Evolutionary conservation across 2,113 vertebrate species (phyloP).

Genomic region (Scartelaos histophorus): DNA sequence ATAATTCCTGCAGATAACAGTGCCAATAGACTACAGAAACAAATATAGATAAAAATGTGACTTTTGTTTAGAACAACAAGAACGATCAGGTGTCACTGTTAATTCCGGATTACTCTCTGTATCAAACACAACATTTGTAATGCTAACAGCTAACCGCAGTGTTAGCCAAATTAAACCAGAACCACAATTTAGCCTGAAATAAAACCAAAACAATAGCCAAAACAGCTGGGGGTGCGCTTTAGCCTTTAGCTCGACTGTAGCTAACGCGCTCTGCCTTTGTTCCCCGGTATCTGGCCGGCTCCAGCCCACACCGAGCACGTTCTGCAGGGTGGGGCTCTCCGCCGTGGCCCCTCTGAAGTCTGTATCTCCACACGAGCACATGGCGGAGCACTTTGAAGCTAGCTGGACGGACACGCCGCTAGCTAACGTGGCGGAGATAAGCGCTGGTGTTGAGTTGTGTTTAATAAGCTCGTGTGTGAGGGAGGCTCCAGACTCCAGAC

Average conservation of each 20-base stretch:
- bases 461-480: constrained; percentile 79
- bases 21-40: too few relatives aligned
- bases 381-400: constrained; percentile 86
- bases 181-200: constrained; percentile 23
- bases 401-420: constrained; percentile 68
- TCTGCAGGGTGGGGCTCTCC: constrained; percentile 16
- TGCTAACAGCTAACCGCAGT: constrained; percentile 11
- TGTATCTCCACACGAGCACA: constrained; percentile 85
- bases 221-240: constrained; percentile 22
- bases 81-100: too few relatives aligned
- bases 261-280: constrained; percentile 47
- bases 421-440: constrained; percentile 80
- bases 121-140: constrained; percentile 33
- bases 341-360: constrained; percentile 61
- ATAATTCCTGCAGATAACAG: too few relatives aligned
- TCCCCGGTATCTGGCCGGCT: constrained; percentile 49
- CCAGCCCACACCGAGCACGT: constrained; percentile 23
- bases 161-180: constrained; percentile 32
- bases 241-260: constrained; percentile 39
- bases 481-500: too few relatives aligned
- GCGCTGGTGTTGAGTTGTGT: constrained; percentile 80
- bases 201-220: constrained; percentile 22
- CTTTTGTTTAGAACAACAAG: neutral
- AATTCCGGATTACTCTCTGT: constrained; percentile 25
- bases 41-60: too few relatives aligned